Base-by-base conservation (phyloP, 1,140 invertebrate species). In the Lanistes nyassanus region DNA sequence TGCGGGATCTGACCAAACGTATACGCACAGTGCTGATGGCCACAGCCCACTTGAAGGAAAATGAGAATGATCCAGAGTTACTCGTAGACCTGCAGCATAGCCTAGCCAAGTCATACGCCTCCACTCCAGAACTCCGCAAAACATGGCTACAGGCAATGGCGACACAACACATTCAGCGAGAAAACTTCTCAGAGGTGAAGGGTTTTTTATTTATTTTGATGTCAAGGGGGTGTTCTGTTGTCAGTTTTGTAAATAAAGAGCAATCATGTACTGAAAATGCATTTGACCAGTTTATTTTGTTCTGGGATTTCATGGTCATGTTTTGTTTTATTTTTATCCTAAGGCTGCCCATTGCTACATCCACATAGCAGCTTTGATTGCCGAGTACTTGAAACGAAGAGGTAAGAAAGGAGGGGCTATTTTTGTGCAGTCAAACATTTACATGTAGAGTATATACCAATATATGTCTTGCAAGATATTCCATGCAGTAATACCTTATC, bases 141-240 rank as follows among this genome's bases (percentile, higher is more conserved):
- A 97, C 97, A 0, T 88, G 97, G 96, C 92, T 99, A 5, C 94
- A 97, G 79, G 95, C 95, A 4, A 96, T 98, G 93, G 95, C 96
- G 4, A 86, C 89, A 66, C 75, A 96, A 88, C 96, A 98, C 86
- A 91, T 93, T 0, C 91, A 93, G 74, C 93, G 95, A 86, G 91
- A 91, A 26, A 94, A 97, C 90, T 94, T 92, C 84, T 95, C 95
- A 2, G 95, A 96, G 90, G 93, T 93, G 85, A 68, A 75, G 71
- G 23, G 13, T 53, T 62, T 39, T 26, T 60, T 56, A 31, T 16
- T 47, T 66, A 16, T n/a, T n/a, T n/a, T n/a, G n/a, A n/a, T n/a
- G n/a, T n/a, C n/a, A 29, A 29, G 13, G 29, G 71, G 64, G 31
- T 62, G 29, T 39, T 68, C 37, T 23, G 39, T 47, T 47, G 23